A percentile compares a stretch with the other conserved stretches of the same genome.
Conservation (phyloP, 53 echinoderm and acorn worm genomes). For the Glandiceps talaboti region DNA sequence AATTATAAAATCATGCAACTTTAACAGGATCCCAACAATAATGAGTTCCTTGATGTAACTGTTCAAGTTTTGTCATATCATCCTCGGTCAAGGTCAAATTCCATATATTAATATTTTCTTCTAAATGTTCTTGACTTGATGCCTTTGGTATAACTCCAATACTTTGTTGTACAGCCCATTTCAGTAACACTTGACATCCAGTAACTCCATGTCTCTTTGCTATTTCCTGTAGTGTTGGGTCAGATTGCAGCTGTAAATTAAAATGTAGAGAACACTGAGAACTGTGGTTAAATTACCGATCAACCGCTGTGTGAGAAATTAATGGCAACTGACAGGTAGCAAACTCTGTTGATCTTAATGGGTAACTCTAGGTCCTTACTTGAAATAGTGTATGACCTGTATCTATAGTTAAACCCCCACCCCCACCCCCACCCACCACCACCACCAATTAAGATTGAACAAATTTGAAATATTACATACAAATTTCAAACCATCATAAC, state of each 20-base stretch:
- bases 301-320: too few relatives aligned
- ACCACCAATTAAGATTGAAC: too few relatives aligned
- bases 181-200: constrained; percentile 52
- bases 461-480: too few relatives aligned
- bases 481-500: too few relatives aligned
- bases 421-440: too few relatives aligned
- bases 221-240: constrained; percentile 25
- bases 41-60: constrained; percentile 11
- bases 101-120: constrained; percentile 39
- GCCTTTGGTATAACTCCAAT: constrained; percentile 65
- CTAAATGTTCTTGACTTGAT: constrained; percentile 43
- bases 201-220: constrained; percentile 28
- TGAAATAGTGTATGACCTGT: too few relatives aligned
- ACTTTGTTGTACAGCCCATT: constrained; percentile 58
- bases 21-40: constrained; percentile 71
- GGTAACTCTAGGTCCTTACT: too few relatives aligned
- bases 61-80: constrained; percentile 29
- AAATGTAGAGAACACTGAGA: neutral
- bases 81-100: constrained; percentile 31
- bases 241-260: constrained; percentile 23
- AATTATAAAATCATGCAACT: too few relatives aligned
- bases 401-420: too few relatives aligned
- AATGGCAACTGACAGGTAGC: too few relatives aligned
- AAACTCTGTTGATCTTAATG: too few relatives aligned
- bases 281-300: too few relatives aligned